phyloP scores from a whole-genome alignment of 2,888 invertebrate genomes.

The Bugulina stolonifera region DNA sequence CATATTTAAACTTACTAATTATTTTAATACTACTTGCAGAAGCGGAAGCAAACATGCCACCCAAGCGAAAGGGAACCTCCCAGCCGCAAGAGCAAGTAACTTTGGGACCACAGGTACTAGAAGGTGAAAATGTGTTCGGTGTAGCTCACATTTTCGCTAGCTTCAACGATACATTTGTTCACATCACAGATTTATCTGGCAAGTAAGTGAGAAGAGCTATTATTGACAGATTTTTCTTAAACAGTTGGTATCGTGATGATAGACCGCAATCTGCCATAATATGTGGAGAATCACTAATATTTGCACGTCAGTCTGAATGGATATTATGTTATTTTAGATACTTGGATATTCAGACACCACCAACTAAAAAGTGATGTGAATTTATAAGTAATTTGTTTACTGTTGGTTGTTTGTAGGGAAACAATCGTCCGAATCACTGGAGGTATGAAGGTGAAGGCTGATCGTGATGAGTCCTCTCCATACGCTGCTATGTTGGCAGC shows the following conservation, averaged over 20 bases:
- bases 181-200: slow-evolving; percentile 97
- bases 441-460: slow-evolving; percentile 98
- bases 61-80: slow-evolving; percentile 91
- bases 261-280: background rate
- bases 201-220: slow-evolving; percentile 61
- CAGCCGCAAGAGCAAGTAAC: slow-evolving; percentile 90
- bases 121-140: slow-evolving; percentile 96
- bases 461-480: slow-evolving; percentile 98
- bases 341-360: too few relatives aligned
- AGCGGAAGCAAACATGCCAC: slow-evolving; percentile 70
- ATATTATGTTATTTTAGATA: too few relatives aligned
- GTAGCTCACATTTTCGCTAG: slow-evolving; percentile 99
- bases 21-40: background rate
- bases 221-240: too few relatives aligned
- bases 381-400: too few relatives aligned
- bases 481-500: slow-evolving; percentile 99
- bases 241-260: background rate
- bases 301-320: slow-evolving; percentile 25
- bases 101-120: slow-evolving; percentile 89
- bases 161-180: slow-evolving; percentile 99
- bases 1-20: too few relatives aligned
- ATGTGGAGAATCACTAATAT: background rate
- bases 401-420: slow-evolving; percentile 57
- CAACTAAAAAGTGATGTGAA: too few relatives aligned
- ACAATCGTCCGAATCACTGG: slow-evolving; percentile 74